Evolutionary conservation across 2,888 invertebrate genomes (phyloP).

Genomic region (Orthosia gothica): DNA sequence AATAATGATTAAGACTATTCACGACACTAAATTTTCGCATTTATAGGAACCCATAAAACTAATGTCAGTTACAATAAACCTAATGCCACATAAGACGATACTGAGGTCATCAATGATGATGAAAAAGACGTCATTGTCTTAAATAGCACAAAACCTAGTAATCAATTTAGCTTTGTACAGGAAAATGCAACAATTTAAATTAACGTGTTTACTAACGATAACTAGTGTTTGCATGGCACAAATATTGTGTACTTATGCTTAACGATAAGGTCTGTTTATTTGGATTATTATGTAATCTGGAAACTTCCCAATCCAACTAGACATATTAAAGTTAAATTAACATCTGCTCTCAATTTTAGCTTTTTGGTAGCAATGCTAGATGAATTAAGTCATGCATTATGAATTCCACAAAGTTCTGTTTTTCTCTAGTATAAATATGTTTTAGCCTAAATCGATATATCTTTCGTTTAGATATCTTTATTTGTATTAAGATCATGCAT

Average conservation of each 20-base stretch:
- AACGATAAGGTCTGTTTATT: constrained; percentile 42
- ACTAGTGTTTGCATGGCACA: constrained; percentile 27
- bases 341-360: neutral
- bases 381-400: constrained; percentile 7
- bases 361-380: neutral
- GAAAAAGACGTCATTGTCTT: neutral
- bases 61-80: neutral
- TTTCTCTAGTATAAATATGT: neutral
- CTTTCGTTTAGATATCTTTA: constrained; percentile 4
- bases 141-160: neutral
- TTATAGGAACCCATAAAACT: constrained; percentile 6
- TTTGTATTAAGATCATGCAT: constrained; percentile 11
- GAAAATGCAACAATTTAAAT: constrained; percentile 17
- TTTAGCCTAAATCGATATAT: neutral
- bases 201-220: constrained; percentile 32
- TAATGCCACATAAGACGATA: neutral
- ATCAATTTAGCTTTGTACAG: neutral
- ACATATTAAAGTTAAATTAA: constrained; percentile 12
- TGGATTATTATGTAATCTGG: constrained; percentile 24
- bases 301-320: constrained; percentile 3
- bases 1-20: neutral
- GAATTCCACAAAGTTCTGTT: constrained; percentile 11
- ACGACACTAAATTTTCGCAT: neutral
- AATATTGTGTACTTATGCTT: constrained; percentile 24
- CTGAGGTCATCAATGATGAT: neutral